Evolutionary conservation across 2,797 vertebrate species (phyloP).

Genomic region (Zenarchopterus dispar): DNA sequence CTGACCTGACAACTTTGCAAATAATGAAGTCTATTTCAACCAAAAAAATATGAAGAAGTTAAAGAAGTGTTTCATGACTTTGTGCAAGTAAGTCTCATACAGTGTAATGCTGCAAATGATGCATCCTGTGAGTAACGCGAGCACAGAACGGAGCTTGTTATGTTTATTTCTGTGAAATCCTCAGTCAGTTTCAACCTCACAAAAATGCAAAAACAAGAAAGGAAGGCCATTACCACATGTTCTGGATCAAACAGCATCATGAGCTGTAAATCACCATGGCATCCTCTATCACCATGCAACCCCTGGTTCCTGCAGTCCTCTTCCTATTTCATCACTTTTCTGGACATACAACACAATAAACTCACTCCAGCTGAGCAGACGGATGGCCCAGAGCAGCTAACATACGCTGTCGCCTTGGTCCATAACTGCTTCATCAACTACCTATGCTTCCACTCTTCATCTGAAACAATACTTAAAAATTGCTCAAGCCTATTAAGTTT

Average conservation of each 20-base stretch:
- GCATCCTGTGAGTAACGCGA: no score
- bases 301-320: not conserved
- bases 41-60: no score
- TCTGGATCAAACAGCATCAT: not conserved
- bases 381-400: conserved; percentile 9
- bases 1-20: no score
- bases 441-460: not conserved
- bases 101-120: no score
- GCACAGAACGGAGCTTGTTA: no score
- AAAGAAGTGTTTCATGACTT: no score
- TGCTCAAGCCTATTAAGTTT: not conserved
- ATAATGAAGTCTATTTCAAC: no score
- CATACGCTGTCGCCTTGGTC: not conserved
- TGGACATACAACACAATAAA: conserved; percentile 11
- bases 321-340: conserved; percentile 7
- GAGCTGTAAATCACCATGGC: conserved; percentile 9
- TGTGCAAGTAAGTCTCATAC: no score
- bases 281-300: not conserved
- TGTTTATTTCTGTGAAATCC: no score
- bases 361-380: conserved; percentile 7
- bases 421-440: conserved; percentile 6
- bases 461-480: not conserved
- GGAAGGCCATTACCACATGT: not conserved
- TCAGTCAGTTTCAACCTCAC: not conserved
- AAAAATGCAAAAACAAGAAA: not conserved